Evolutionary conservation across 2,113 vertebrate species (phyloP).

Genomic region (Hippolais icterina): DNA sequence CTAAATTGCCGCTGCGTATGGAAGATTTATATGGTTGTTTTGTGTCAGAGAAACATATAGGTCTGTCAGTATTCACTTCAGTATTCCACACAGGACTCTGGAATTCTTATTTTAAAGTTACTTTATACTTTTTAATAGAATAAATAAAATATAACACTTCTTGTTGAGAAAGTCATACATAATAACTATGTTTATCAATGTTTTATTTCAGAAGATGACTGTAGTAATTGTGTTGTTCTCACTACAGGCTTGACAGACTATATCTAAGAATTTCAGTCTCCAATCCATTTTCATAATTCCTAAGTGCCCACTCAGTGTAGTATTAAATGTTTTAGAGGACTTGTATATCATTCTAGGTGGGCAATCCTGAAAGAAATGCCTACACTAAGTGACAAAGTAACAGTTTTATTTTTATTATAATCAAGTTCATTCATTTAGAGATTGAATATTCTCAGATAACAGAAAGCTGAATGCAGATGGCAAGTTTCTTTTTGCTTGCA

Average conservation of each 20-base stretch:
- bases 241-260: background rate
- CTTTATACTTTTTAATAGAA: conserved; percentile 65
- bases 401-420: background rate
- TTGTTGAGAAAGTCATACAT: conserved; percentile 21
- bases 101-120: conserved; percentile 66
- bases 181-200: conserved; percentile 47
- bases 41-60: conserved; percentile 74
- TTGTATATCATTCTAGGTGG: background rate
- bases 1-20: conserved; percentile 75
- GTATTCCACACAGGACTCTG: conserved; percentile 27
- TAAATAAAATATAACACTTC: conserved; percentile 46
- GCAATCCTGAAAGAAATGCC: background rate
- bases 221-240: conserved; percentile 42
- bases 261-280: background rate
- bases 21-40: conserved; percentile 78
- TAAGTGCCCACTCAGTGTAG: background rate
- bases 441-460: background rate
- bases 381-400: background rate
- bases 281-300: conserved; percentile 26
- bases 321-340: background rate
- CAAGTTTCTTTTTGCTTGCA: background rate
- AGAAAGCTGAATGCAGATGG: background rate
- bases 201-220: conserved; percentile 46
- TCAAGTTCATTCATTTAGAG: background rate
- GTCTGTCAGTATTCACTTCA: conserved; percentile 62